Conservation (phyloP, 2,797 vertebrate species). For the Chelonia mydas region DNA sequence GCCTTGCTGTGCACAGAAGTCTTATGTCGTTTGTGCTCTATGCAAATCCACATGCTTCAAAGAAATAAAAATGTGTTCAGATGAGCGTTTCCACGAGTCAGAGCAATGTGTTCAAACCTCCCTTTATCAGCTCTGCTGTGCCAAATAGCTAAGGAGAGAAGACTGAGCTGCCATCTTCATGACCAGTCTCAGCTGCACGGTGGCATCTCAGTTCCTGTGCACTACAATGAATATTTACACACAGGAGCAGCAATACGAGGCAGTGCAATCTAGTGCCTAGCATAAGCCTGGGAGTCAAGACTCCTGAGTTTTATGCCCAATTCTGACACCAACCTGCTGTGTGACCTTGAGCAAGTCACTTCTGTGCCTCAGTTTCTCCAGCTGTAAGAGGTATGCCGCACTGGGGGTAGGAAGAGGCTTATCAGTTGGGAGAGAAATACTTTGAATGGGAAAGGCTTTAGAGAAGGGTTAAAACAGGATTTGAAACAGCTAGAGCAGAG, state of each 20-base stretch:
- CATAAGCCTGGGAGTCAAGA: too few relatives aligned
- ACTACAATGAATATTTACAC: not conserved
- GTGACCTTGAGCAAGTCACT: too few relatives aligned
- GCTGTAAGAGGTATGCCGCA: too few relatives aligned
- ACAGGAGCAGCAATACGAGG: not conserved
- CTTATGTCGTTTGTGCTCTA: fast-evolving
- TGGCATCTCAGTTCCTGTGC: not conserved
- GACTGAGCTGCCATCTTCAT: not conserved
- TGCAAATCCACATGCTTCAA: fast-evolving
- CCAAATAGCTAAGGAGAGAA: not conserved
- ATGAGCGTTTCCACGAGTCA: not conserved
- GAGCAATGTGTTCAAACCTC: not conserved
- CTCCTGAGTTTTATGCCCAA: too few relatives aligned
- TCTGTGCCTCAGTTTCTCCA: not conserved
- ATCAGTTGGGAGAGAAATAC: not conserved
- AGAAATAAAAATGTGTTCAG: conserved; percentile 20
- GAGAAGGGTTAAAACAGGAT: not conserved
- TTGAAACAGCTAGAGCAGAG: not conserved
- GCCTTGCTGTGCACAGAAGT: fast-evolving
- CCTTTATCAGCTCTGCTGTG: too few relatives aligned
- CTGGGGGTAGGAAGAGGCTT: not conserved
- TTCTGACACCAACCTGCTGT: too few relatives aligned
- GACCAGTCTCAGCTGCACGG: not conserved
- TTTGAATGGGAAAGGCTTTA: not conserved
- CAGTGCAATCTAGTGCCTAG: not conserved